These are phyloP conservation scores for Trichomalopsis sarcophagae DNA, from an alignment of 1,140 invertebrate genomes.

Conservation along the genomic window DNA sequence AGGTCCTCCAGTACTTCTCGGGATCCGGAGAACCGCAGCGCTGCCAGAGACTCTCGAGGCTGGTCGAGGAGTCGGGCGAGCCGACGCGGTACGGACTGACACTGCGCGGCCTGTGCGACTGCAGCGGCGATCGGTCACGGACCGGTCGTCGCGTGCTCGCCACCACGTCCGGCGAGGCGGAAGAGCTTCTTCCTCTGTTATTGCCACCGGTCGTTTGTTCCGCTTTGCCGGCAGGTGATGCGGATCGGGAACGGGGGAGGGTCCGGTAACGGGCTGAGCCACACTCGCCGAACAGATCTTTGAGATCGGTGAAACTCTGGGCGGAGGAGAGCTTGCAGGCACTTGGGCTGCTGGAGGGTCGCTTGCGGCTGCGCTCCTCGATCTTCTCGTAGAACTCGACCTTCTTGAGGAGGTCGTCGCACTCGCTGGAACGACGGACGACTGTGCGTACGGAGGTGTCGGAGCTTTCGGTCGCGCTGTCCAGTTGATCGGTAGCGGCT, in stretches of 20 bases:
- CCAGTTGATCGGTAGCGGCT: slow-evolving; percentile 71
- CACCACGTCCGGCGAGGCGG: slow-evolving; percentile 64
- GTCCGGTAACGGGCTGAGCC: slow-evolving; percentile 65
- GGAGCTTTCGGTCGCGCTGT: slow-evolving; percentile 79
- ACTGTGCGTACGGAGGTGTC: slow-evolving; percentile 82
- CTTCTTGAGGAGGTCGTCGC: slow-evolving; percentile 81
- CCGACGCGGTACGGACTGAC: slow-evolving; percentile 68
- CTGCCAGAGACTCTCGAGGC: slow-evolving; percentile 79
- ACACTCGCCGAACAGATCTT: slow-evolving; percentile 86
- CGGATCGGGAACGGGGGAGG: slow-evolving; percentile 61
- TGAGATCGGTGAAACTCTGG: slow-evolving; percentile 84
- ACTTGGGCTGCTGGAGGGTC: background rate
- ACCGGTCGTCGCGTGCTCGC: slow-evolving; percentile 61
- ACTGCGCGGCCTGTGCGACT: slow-evolving; percentile 65
- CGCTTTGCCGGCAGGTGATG: slow-evolving; percentile 55
- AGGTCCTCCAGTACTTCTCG: slow-evolving; percentile 82
- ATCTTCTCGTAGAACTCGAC: slow-evolving; percentile 88
- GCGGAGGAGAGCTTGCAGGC: slow-evolving; percentile 73
- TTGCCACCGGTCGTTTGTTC: slow-evolving; percentile 52
- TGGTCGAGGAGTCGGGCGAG: slow-evolving; percentile 73
- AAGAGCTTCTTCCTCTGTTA: slow-evolving; percentile 63
- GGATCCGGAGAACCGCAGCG: slow-evolving; percentile 82
- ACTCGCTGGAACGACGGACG: slow-evolving; percentile 72
- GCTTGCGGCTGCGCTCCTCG: slow-evolving; percentile 59
- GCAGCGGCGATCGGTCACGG: slow-evolving; percentile 60